Evolutionary conservation across 2,113 vertebrate species (phyloP).

Genomic region (Podarcis cretensis): DNA sequence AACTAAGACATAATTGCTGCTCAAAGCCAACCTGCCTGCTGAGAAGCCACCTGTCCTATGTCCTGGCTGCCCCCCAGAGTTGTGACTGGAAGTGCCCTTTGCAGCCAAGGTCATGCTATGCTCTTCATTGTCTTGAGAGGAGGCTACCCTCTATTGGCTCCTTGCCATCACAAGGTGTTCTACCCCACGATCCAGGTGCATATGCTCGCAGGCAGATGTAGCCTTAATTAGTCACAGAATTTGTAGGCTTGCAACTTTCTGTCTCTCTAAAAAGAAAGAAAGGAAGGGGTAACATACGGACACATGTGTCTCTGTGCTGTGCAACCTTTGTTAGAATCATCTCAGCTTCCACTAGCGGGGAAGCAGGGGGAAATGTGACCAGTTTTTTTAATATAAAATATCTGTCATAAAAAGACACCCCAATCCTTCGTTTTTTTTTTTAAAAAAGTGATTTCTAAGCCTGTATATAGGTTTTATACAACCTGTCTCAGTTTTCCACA

Average conservation of each 20-base stretch:
- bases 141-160: slow-evolving; percentile 9
- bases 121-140: not conserved
- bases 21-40: slow-evolving; percentile 23
- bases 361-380: not conserved
- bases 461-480: not conserved
- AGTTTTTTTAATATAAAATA: not conserved
- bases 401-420: not conserved
- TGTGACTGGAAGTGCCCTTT: slow-evolving; percentile 9
- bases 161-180: not conserved
- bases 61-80: slow-evolving; percentile 1
- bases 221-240: not conserved
- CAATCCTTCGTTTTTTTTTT: not conserved
- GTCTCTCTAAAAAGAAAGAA: not conserved
- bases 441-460: not conserved
- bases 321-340: not conserved
- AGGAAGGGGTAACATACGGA: no score
- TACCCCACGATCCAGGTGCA: not conserved
- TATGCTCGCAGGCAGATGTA: not conserved
- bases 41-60: slow-evolving; percentile 36
- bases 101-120: slow-evolving; percentile 11
- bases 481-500: not conserved
- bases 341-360: not conserved
- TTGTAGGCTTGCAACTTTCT: not conserved
- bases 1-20: slow-evolving; percentile 21
- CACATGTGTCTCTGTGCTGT: not conserved